phyloP scores from a whole-genome alignment of 2,888 invertebrate species.

The Gastrophysa polygoni region DNA sequence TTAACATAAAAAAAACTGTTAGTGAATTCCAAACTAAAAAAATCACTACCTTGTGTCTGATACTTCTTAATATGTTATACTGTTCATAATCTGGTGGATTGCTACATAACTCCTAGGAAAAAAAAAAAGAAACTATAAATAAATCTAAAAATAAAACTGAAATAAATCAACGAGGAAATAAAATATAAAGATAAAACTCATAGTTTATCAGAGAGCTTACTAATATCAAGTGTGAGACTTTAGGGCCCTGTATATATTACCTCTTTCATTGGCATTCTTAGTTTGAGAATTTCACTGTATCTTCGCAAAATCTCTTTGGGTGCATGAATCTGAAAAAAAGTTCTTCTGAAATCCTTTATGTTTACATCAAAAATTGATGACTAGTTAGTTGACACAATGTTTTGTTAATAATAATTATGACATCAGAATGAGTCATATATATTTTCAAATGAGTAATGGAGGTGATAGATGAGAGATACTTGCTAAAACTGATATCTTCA shows the following conservation, averaged over 20 bases:
- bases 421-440: not conserved
- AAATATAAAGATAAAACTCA: not conserved
- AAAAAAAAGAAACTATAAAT: too few species aligned
- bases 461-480: too few species aligned
- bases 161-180: not conserved
- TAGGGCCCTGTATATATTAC: constrained; percentile 54
- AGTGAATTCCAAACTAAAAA: constrained; percentile 10
- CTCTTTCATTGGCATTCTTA: constrained; percentile 93
- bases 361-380: too few species aligned
- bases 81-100: constrained; percentile 63
- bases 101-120: constrained; percentile 68
- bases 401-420: constrained; percentile 15
- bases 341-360: too few species aligned
- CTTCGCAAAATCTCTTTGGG: constrained; percentile 81
- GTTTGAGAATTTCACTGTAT: constrained; percentile 90
- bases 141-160: constrained; percentile 14
- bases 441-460: constrained; percentile 1
- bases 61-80: constrained; percentile 68
- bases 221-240: too few species aligned
- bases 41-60: constrained; percentile 56
- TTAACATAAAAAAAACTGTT: constrained; percentile 9
- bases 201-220: too few species aligned
- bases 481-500: too few species aligned
- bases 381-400: too few species aligned
- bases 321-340: constrained; percentile 76